Evolutionary conservation across 1,140 invertebrate genomes (phyloP), one percentile per base, ranked within the genome.

Genomic region (Dolichoris vasculosae): DNA sequence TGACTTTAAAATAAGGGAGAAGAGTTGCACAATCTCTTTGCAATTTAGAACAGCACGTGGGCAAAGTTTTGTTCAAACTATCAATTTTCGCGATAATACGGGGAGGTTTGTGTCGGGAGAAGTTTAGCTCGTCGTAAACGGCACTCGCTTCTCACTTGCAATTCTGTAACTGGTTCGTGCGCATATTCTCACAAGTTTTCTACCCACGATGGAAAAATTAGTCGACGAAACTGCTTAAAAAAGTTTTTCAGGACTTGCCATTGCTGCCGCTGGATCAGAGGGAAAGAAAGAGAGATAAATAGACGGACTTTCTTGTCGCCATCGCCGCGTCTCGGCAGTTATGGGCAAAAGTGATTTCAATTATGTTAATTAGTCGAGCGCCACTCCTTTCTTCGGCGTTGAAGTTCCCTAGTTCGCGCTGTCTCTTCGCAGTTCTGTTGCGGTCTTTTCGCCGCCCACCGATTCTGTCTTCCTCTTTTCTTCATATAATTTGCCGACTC

Each of bases 281-380:
- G 20, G 38, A 73, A 11, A 43, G 73, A 32, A 6, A 48, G 35
- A 13, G n/a, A 23, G 23, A 55, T 26, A 63, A 23, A 35, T 30
- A 30, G 40, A 32, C 9, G 23, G 69, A 81, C 78, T 86, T 83
- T 86, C 80, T 86, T 86, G 84, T 86, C 78, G 71, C 30, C 46
- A 32, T 38, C 80, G 84, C 82, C 79, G 87, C 87, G 86, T 87
- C 89, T 89, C 82, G 87, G 86, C 85, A 77, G 80, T 86, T 88
- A 89, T 89, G 88, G 88, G 87, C 88, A 88, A 90, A 88, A 90
- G 88, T 90, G 88, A 90, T 89, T 90, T 87, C 88, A 89, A 89
- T 90, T 89, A 90, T 89, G 88, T 88, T 89, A 89, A 90, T 90
- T 90, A 89, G 88, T 89, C 88, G 87, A 83, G 85, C 81, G 76